Evolutionary conservation across 2,888 invertebrate species (phyloP).

Genomic region (Julus scanicus): DNA sequence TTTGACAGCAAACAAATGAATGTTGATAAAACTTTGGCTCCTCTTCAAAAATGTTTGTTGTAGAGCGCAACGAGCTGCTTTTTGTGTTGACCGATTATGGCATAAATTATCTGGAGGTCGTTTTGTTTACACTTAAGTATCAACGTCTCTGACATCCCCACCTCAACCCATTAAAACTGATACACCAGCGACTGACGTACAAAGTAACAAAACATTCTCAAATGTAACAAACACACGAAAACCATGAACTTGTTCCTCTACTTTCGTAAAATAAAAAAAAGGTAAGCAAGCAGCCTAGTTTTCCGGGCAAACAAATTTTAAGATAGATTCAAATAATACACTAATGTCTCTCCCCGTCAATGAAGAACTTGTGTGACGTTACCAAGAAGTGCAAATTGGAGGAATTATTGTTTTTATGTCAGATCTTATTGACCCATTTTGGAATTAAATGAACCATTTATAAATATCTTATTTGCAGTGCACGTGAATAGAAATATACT

Average conservation of each 20-base stretch:
- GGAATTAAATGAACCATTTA: too few relatives aligned
- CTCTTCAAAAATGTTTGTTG: not conserved
- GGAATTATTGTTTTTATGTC: too few relatives aligned
- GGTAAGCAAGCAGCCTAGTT: not conserved
- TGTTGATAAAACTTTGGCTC: conserved; percentile 33
- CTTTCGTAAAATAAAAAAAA: not conserved
- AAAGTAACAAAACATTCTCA: not conserved
- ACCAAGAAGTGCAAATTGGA: too few relatives aligned
- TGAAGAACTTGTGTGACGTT: too few relatives aligned
- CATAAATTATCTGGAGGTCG: conserved; percentile 16
- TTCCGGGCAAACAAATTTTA: too few relatives aligned
- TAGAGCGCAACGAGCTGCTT: not conserved
- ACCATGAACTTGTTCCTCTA: conserved; percentile 4
- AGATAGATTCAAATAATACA: too few relatives aligned
- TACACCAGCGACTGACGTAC: not conserved
- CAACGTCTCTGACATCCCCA: not conserved
- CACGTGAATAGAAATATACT: too few relatives aligned
- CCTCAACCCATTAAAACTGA: not conserved
- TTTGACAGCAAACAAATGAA: conserved; percentile 33
- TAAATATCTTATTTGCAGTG: too few relatives aligned
- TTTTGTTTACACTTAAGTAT: conserved; percentile 6
- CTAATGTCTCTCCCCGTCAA: too few relatives aligned
- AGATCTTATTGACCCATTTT: too few relatives aligned
- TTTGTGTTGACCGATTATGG: conserved; percentile 14
- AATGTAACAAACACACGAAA: conserved; percentile 4